These are phyloP conservation scores for Blera fallax DNA, from an alignment of 2,888 invertebrate genomes.

Conservation along the genomic window DNA sequence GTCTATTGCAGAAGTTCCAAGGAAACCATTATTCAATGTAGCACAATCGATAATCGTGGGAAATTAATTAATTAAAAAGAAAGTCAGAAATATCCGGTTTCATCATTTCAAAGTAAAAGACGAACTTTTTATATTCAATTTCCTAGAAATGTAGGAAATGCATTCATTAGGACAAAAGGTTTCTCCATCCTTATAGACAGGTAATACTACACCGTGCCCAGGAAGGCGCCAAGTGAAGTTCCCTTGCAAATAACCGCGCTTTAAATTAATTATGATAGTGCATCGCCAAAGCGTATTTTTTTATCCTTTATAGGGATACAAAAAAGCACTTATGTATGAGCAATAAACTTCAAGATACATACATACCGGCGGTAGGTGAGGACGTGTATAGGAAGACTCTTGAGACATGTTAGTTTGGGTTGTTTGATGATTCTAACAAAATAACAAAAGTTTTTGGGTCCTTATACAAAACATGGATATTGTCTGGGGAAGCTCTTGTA, in stretches of 20 bases:
- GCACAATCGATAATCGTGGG: background rate
- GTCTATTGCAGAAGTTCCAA: background rate
- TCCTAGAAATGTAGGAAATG: background rate
- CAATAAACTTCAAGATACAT: background rate
- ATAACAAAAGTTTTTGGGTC: too few species aligned
- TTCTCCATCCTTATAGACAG: background rate
- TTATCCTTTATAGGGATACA: background rate
- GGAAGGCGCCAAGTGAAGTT: background rate
- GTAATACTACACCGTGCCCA: background rate
- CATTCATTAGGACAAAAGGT: background rate
- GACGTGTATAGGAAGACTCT: background rate
- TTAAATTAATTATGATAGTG: slow-evolving; percentile 6
- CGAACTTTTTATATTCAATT: background rate
- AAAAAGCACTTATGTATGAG: background rate
- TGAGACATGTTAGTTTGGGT: background rate
- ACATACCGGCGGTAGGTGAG: background rate
- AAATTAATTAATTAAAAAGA: slow-evolving; percentile 4
- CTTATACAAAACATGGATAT: too few species aligned
- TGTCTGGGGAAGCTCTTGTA: too few species aligned
- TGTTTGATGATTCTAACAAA: background rate
- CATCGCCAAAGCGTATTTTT: background rate
- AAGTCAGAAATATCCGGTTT: slow-evolving; percentile 5
- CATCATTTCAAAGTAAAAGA: background rate
- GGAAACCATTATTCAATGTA: background rate
- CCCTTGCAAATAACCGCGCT: background rate